Base-by-base conservation (phyloP, 1,140 invertebrate species). In the Pachypsylla venusta region DNA sequence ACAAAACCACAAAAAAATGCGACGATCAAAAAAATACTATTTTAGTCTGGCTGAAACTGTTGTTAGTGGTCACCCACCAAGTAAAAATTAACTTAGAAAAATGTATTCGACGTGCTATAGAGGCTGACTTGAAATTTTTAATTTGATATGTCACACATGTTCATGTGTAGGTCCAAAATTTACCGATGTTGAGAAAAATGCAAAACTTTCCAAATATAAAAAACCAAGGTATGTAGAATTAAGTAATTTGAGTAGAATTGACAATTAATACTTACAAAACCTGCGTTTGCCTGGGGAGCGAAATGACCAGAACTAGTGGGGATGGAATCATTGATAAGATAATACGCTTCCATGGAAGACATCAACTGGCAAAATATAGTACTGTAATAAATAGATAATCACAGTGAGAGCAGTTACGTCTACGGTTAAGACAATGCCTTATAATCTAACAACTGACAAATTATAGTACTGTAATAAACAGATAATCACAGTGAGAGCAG, bases 381-480 rank as follows among this genome's bases (percentile, higher is more conserved):
- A 67, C 83, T 87, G 72, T 4, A 75, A 75, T 25, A 63, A 56
- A 59, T 16, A 63, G 57, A 59, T 27, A 60, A 22, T 28, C 57
- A 24, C 20, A 30, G 19, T 16, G 25, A 59, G 35, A 53, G 22
- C 13, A 13, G 12, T n/a, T n/a, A n/a, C n/a, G n/a, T n/a, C n/a
- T n/a, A n/a, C n/a, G n/a, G 72, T 69, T 88, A 89, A 72, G 82
- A 87, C 2, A 76, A 76, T 67, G 85, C 81, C 26, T 87, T 71
- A 0, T 78, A 79, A 61, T 78, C 72, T 84, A 89, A 87, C 0
- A 89, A 74, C 30, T 80, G 77, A 58, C 74, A 79, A 70, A 89
- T 86, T 63, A 88, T 69, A 62, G 76, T 78, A 67, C 83, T 87
- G 72, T 4, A 75, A 75, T 25, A 63, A 56, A 59, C n/a, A 63